phyloP scores from a whole-genome alignment of 2,797 vertebrate species.

The Artibeus jamaicensis region DNA sequence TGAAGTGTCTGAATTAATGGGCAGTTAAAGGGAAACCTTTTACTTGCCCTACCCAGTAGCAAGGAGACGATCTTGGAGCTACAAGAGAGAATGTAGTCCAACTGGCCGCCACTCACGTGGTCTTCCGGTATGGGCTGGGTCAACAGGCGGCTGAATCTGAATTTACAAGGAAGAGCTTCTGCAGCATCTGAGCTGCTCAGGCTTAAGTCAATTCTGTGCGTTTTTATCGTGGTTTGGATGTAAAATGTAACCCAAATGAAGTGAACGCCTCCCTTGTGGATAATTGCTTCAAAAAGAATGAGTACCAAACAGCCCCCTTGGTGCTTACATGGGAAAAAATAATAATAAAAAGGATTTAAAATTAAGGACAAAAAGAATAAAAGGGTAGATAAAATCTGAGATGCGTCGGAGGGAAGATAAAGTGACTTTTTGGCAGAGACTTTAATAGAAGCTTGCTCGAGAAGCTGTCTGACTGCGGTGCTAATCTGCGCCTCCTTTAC shows the following conservation, averaged over 20 bases:
- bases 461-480: constrained; percentile 5
- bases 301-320: constrained; percentile 65
- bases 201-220: constrained; percentile 7
- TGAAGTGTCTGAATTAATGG: not conserved
- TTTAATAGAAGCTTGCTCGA: constrained; percentile 56
- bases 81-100: accelerated
- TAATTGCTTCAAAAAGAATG: constrained; percentile 75
- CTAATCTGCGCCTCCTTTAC: constrained; percentile 56
- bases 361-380: constrained; percentile 76
- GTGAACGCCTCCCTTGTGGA: constrained; percentile 64
- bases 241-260: constrained; percentile 74
- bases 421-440: constrained; percentile 60
- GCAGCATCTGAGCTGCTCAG: not conserved
- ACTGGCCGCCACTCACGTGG: accelerated
- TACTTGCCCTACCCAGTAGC: not conserved
- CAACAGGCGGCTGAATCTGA: not conserved
- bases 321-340: constrained; percentile 73
- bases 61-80: not conserved
- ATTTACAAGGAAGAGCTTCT: not conserved
- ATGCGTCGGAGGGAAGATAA: constrained; percentile 58
- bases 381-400: constrained; percentile 69
- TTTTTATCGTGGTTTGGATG: constrained; percentile 66
- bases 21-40: not conserved
- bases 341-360: constrained; percentile 77
- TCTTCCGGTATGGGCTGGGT: not conserved